Evolutionary conservation across 2,113 vertebrate genomes (phyloP).

Genomic region (Dicaeum eximium): DNA sequence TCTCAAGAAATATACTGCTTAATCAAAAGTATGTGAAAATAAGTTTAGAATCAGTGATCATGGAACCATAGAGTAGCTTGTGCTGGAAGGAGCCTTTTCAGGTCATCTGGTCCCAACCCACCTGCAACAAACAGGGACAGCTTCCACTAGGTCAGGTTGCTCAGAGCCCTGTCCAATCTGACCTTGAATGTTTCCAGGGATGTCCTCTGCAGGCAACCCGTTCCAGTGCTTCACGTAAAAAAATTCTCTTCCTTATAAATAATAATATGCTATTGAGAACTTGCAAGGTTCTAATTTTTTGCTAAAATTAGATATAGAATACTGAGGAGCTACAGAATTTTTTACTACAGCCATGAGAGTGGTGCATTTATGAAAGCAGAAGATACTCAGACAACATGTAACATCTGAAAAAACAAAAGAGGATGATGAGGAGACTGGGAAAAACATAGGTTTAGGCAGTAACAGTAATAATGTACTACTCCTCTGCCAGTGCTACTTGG

Average conservation of each 20-base stretch:
- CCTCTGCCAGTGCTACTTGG: not conserved
- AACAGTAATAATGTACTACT: not conserved
- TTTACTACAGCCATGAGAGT: not conserved
- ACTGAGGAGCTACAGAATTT: not conserved
- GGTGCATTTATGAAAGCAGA: not conserved
- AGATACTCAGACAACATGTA: not conserved
- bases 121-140: not conserved
- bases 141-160: not conserved
- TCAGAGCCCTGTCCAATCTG: not conserved
- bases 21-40: not conserved
- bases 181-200: not conserved
- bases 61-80: not conserved
- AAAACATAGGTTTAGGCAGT: not conserved
- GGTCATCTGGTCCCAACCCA: not conserved
- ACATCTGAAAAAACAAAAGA: not conserved
- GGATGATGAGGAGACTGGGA: not conserved
- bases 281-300: not conserved
- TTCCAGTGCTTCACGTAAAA: not conserved
- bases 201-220: not conserved
- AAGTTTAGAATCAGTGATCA: not conserved
- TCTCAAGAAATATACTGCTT: not conserved
- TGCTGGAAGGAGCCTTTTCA: not conserved
- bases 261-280: not conserved
- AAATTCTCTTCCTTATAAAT: not conserved
- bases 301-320: not conserved